phyloP scores from a whole-genome alignment of 2,113 vertebrate species.

The Thermophis baileyi region DNA sequence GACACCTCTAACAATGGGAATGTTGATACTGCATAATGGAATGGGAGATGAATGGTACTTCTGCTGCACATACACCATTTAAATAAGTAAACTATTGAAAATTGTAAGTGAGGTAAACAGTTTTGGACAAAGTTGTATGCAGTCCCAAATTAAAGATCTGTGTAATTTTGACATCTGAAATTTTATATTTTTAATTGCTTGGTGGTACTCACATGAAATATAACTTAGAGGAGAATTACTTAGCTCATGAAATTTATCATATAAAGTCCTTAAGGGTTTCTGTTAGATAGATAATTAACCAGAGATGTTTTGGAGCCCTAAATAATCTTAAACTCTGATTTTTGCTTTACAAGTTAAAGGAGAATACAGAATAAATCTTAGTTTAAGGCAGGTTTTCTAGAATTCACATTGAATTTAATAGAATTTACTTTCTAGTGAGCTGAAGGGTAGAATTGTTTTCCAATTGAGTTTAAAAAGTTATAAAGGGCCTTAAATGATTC shows the following conservation, averaged over 20 bases:
- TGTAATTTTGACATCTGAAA: not conserved
- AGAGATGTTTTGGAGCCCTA: no score
- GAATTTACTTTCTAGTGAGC: not conserved
- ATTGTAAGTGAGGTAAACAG: not conserved
- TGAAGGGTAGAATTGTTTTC: not conserved
- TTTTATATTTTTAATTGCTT: no score
- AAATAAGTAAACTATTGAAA: not conserved
- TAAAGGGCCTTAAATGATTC: not conserved
- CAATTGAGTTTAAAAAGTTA: not conserved
- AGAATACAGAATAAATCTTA: not conserved
- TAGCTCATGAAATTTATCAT: not conserved
- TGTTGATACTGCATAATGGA: not conserved
- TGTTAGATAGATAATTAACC: not conserved
- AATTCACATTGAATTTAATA: not conserved
- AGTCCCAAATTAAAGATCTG: not conserved
- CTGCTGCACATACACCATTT: not conserved
- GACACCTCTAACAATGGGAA: not conserved
- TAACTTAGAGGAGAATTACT: not conserved
- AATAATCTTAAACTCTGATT: not conserved
- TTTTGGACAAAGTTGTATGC: not conserved
- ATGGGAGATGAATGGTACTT: not conserved
- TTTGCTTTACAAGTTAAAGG: not conserved
- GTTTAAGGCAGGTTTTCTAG: not conserved
- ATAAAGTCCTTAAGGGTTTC: not conserved
- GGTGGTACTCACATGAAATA: not conserved